phyloP scores from a whole-genome alignment of 1,140 invertebrate species.

The Aphaenogaster floridana region DNA sequence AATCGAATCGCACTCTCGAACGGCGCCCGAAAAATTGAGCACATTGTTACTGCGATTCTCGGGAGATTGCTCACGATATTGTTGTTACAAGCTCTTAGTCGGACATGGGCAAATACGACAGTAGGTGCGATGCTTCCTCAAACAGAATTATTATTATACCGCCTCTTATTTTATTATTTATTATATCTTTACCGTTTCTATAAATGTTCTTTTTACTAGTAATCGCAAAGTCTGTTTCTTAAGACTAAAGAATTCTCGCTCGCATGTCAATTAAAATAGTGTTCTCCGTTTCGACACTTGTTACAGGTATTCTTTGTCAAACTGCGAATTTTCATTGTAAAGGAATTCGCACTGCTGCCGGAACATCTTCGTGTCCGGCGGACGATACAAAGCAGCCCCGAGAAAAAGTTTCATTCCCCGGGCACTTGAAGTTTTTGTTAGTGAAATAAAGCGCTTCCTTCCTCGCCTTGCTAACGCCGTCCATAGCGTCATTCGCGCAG shows the following conservation, averaged over 20 bases:
- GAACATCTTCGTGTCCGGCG: conserved; percentile 56
- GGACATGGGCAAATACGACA: conserved; percentile 11
- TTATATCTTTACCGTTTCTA: not conserved
- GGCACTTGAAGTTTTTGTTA: conserved; percentile 76
- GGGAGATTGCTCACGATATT: conserved; percentile 53
- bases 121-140: not conserved
- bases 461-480: conserved; percentile 44
- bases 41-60: conserved; percentile 57
- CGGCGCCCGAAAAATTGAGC: conserved; percentile 46
- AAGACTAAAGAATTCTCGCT: not conserved
- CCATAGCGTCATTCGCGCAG: conserved; percentile 38
- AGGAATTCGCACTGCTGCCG: conserved; percentile 50
- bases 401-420: conserved; percentile 72
- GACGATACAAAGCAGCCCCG: conserved; percentile 69
- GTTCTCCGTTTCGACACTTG: conserved; percentile 30
- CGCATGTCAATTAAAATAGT: conserved; percentile 30
- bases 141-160: not conserved
- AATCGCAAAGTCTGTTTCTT: not conserved
- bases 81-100: conserved; percentile 41
- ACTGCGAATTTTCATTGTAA: conserved; percentile 59
- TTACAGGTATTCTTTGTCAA: conserved; percentile 55
- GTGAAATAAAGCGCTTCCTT: conserved; percentile 74
- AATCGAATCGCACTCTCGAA: conserved; percentile 62
- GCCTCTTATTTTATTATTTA: not conserved
- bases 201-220: not conserved